A percentile compares a stretch with the other conserved stretches of the same genome.
These are phyloP conservation scores for Falco peregrinus DNA, from an alignment of 2,797 vertebrate species.

Conservation along the genomic window DNA sequence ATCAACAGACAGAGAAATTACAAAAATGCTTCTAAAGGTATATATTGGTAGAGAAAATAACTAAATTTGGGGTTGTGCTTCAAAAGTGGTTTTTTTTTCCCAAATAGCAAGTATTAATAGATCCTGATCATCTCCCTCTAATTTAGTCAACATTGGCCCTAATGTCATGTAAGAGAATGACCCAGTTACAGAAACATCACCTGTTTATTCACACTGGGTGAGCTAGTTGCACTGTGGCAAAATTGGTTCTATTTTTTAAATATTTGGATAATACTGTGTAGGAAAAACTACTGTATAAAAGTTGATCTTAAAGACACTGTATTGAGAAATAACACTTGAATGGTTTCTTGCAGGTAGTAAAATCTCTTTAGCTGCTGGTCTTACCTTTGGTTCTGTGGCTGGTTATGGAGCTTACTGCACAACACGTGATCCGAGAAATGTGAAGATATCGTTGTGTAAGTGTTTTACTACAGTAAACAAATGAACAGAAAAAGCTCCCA, in stretches of 20 bases:
- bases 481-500: too few relatives aligned
- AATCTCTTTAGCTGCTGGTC: conserved; percentile 87
- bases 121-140: neutral
- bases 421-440: conserved; percentile 81
- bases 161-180: neutral
- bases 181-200: neutral
- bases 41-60: neutral
- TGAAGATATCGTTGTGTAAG: conserved; percentile 89
- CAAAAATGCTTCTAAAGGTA: neutral
- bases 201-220: neutral
- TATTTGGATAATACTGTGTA: neutral
- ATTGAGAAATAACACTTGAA: neutral
- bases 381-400: conserved; percentile 86
- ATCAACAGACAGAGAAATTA: neutral
- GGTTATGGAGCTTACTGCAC: conserved; percentile 87
- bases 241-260: neutral
- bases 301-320: neutral
- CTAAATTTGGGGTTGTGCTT: neutral
- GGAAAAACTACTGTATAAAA: neutral
- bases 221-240: neutral
- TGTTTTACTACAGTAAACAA: conserved; percentile 39
- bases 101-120: neutral
- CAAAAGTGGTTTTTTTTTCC: neutral
- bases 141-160: neutral
- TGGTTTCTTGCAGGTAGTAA: conserved; percentile 82